These are phyloP conservation scores for Hylaeus anthracinus DNA, from an alignment of 1,140 invertebrate species.

Conservation along the genomic window DNA sequence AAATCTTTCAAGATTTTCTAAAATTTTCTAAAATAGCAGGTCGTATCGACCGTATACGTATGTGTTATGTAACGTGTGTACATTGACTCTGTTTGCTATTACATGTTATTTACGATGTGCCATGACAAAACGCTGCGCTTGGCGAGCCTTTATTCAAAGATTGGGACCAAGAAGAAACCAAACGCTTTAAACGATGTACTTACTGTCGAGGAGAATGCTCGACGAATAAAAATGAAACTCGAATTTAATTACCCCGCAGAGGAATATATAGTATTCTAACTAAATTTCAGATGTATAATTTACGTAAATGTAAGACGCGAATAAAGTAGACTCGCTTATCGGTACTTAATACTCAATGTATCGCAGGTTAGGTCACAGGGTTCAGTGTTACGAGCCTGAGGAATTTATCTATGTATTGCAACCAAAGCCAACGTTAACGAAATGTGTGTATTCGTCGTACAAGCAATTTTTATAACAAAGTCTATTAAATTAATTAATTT, in stretches of 20 bases:
- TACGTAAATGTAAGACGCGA: background rate
- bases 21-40: no score
- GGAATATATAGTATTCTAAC: background rate
- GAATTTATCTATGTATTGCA: background rate
- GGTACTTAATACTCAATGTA: constrained; percentile 39
- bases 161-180: no score
- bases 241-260: background rate
- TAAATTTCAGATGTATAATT: constrained; percentile 5
- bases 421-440: constrained; percentile 11
- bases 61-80: background rate
- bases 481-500: background rate
- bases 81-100: background rate
- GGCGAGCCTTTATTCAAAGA: no score
- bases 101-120: constrained; percentile 3
- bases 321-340: background rate
- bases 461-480: background rate
- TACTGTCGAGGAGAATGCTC: background rate
- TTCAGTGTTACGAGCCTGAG: background rate
- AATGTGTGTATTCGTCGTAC: background rate
- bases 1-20: background rate
- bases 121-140: constrained; percentile 1
- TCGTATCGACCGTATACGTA: background rate
- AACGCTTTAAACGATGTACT: constrained; percentile 2
- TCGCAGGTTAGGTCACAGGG: background rate
- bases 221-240: background rate